phyloP scores from a whole-genome alignment of 2,888 invertebrate genomes.

The Diloba caeruleocephala region DNA sequence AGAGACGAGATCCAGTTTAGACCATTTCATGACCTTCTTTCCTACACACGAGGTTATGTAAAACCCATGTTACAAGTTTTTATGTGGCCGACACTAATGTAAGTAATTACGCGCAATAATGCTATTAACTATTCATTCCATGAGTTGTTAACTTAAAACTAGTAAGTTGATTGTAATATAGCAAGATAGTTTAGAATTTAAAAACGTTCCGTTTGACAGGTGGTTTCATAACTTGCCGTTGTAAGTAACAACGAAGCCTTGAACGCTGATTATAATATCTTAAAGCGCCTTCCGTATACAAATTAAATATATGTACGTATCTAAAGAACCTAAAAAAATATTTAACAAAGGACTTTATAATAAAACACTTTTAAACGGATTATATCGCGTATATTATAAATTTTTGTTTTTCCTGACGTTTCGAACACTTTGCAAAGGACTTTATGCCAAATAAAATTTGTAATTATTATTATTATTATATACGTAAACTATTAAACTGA shows the following conservation, averaged over 20 bases:
- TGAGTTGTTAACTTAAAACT: constrained; percentile 60
- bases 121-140: constrained; percentile 58
- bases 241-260: constrained; percentile 21
- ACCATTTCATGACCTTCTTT: constrained; percentile 17
- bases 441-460: no score
- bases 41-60: constrained; percentile 20
- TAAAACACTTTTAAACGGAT: no score
- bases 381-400: no score
- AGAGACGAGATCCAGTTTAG: constrained; percentile 13
- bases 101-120: constrained; percentile 58
- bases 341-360: no score
- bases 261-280: constrained; percentile 19
- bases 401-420: no score
- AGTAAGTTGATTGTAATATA: constrained; percentile 59
- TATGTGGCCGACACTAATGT: constrained; percentile 37
- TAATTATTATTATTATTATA: no score
- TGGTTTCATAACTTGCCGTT: constrained; percentile 45
- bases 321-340: no score
- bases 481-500: no score
- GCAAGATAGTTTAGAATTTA: constrained; percentile 49
- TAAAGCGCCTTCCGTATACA: neutral
- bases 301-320: neutral
- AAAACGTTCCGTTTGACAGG: constrained; percentile 47
- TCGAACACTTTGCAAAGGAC: no score
- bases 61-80: constrained; percentile 19